Conservation (phyloP, 2,797 vertebrate species). For the Phyllotis vaccarum region DNA sequence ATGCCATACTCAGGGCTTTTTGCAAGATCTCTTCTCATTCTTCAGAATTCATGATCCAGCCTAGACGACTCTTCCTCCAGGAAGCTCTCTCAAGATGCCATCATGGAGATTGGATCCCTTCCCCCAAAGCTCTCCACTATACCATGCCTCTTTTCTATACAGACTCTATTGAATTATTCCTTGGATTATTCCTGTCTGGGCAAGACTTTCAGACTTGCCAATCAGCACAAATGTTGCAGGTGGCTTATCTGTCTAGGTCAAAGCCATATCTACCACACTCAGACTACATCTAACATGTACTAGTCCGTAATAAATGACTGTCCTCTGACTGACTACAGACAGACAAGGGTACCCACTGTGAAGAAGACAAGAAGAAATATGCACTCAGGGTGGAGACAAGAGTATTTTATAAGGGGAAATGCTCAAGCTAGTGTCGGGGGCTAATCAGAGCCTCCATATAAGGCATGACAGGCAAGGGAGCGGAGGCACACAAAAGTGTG, state of each 20-base stretch:
- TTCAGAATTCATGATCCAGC: neutral
- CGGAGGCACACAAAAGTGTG: neutral
- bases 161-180: neutral
- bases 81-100: neutral
- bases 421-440: neutral
- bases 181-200: neutral
- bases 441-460: neutral
- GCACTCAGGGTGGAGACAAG: fast-evolving
- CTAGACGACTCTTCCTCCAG: neutral
- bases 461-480: fast-evolving
- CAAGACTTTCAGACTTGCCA: neutral
- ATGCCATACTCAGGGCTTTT: neutral
- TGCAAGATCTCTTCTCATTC: neutral
- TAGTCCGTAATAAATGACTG: neutral
- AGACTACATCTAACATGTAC: neutral
- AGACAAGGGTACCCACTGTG: neutral
- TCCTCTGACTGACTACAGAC: neutral
- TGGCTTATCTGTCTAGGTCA: neutral
- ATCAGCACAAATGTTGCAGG: fast-evolving
- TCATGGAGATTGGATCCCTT: neutral
- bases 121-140: neutral
- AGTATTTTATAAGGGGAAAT: neutral
- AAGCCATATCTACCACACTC: neutral
- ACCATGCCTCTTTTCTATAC: neutral
- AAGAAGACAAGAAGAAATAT: neutral